Base-by-base conservation (phyloP, 2,797 vertebrate species). In the Gallinago stenura region DNA sequence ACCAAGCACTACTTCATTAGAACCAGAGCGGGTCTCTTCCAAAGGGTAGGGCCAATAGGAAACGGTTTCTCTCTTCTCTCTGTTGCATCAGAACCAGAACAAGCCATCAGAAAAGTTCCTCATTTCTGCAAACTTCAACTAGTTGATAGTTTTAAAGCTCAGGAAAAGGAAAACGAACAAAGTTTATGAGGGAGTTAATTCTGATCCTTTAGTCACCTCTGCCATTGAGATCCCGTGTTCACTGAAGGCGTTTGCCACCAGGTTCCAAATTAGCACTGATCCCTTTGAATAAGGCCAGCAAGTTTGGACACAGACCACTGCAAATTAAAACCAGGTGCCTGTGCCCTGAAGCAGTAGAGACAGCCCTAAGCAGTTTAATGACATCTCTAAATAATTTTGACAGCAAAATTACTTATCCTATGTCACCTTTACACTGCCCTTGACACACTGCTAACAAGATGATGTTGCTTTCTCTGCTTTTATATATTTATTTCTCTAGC, bases 381-480 rank as follows among this genome's bases (percentile, higher is more conserved):
- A 97, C 96, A 95, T 94, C 96, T 96, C 96, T 97, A 97, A 97
- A 97, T 96, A 97, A 97, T 97, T 97, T 83, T 97, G 97, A 97
- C 97, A 97, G 97, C 90, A 82, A 97, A 97, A 97, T 97, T 95
- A 97, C 95, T 94, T 94, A 95, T 96, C 81, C 83, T 39, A 15
- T 92, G 89, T 96, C 97, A 97, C 97, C 97, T 95, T 94, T 97
- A 70, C 83, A 1, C 95, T 90, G 95, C 96, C 97, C 97, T 96
- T 97, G 97, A 96, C 97, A 93, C 57, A 12, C 78, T 0, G 1
- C 94, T 97, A 97, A 97, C 81, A 76, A 96, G 96, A 90, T 22
- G 94, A 82, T 65, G 93, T 21, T 60, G 79, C 75, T 61, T 69
- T 61, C 41, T 24, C 35, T 51, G 64, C 80, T 94, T 54, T 84